Conservation (phyloP, 2,113 vertebrate species). For the Trachemys scripta region DNA sequence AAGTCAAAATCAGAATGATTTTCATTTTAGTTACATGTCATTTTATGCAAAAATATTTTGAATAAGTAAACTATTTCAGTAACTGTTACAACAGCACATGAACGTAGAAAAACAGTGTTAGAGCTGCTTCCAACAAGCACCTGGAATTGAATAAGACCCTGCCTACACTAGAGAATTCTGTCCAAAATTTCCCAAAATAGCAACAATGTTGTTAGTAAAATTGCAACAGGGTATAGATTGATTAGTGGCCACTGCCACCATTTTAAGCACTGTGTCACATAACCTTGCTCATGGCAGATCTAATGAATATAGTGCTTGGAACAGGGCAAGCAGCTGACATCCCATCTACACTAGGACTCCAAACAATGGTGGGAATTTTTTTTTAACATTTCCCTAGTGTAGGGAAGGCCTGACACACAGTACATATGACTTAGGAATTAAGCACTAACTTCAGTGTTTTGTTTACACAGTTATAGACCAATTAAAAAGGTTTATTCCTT, state of each 20-base stretch:
- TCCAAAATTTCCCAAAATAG: neutral
- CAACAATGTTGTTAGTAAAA: neutral
- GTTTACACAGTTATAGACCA: constrained; percentile 25
- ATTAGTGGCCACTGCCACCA: accelerated
- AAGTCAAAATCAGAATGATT: neutral
- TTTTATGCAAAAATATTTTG: neutral
- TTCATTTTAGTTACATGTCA: neutral
- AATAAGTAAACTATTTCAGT: neutral
- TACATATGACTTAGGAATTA: neutral
- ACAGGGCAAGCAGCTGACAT: accelerated
- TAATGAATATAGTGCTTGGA: accelerated
- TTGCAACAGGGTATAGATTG: too few species aligned
- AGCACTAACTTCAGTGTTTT: neutral
- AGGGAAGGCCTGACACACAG: neutral
- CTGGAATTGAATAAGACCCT: neutral
- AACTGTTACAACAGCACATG: neutral
- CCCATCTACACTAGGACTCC: neutral
- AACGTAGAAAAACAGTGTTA: neutral
- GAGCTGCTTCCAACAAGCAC: neutral
- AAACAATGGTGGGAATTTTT: accelerated
- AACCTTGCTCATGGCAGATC: neutral
- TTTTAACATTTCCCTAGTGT: accelerated
- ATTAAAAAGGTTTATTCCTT: constrained; percentile 59
- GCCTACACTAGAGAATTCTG: neutral
- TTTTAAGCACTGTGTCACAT: accelerated